These are phyloP conservation scores for Siniperca undulata DNA, from an alignment of 2,797 vertebrate genomes.

Conservation along the genomic window DNA sequence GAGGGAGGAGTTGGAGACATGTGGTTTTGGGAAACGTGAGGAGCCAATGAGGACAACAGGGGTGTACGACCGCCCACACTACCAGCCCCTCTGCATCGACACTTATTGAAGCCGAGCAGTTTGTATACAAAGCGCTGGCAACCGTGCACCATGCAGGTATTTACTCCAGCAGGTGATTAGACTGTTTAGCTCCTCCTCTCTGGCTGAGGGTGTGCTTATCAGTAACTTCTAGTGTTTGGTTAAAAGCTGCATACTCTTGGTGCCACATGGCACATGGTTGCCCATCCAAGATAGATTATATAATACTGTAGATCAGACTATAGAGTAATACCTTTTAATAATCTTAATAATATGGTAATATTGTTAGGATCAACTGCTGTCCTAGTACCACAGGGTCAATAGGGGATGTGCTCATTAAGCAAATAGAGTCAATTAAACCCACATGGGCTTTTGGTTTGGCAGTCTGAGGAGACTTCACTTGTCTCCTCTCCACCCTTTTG, in stretches of 20 bases:
- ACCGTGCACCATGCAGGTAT: neutral
- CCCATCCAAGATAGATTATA: neutral
- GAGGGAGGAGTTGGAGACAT: constrained; percentile 68
- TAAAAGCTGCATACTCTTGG: constrained; percentile 11
- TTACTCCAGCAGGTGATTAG: constrained; percentile 9
- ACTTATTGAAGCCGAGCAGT: neutral
- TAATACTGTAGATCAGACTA: neutral
- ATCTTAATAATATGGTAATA: constrained; percentile 5
- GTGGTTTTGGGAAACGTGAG: constrained; percentile 65
- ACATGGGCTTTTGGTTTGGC: constrained; percentile 44
- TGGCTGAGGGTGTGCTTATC: constrained; percentile 6
- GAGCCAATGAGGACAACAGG: constrained; percentile 42
- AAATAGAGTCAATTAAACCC: constrained; percentile 55
- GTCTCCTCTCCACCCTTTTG: constrained; percentile 36
- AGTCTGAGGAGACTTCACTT: constrained; percentile 31
- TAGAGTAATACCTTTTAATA: neutral
- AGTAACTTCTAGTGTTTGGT: neutral
- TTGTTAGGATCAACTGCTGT: constrained; percentile 3
- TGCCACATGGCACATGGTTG: neutral
- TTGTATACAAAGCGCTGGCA: neutral
- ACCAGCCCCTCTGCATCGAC: constrained; percentile 48
- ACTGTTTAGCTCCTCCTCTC: neutral
- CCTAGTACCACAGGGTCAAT: constrained; percentile 29
- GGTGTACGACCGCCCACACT: constrained; percentile 30
- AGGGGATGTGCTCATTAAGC: constrained; percentile 30